These are phyloP conservation scores for Crotalus horridus DNA, from an alignment of 2,113 vertebrate species.

Conservation along the genomic window DNA sequence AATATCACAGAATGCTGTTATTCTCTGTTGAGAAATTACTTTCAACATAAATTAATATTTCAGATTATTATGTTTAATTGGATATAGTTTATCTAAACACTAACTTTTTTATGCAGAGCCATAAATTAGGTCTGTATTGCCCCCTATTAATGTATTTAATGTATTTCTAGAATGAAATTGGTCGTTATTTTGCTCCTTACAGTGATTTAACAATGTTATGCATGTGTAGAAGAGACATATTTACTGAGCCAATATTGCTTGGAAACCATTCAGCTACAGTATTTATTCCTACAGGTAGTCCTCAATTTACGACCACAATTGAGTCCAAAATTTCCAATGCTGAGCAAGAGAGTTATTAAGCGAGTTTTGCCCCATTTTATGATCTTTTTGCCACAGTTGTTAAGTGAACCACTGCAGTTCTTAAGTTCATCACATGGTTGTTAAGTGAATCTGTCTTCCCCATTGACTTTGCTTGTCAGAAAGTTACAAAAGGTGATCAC, in stretches of 20 bases:
- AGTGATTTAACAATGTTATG: background rate
- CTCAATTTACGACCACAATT: too few relatives aligned
- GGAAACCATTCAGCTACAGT: background rate
- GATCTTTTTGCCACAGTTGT: background rate
- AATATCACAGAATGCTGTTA: background rate
- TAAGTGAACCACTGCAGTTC: background rate
- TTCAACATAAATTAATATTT: background rate
- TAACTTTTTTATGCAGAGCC: background rate
- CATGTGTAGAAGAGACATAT: background rate
- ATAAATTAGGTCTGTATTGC: background rate
- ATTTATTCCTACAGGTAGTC: too few relatives aligned
- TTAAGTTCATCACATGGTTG: background rate
- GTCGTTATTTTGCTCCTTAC: background rate
- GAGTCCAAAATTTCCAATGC: too few relatives aligned
- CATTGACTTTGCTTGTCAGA: background rate
- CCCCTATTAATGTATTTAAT: background rate
- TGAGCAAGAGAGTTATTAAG: too few relatives aligned
- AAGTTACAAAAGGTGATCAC: background rate
- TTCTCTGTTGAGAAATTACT: background rate
- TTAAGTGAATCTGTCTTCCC: background rate
- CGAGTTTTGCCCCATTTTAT: background rate
- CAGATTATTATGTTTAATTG: background rate
- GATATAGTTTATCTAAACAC: background rate
- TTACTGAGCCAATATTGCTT: background rate
- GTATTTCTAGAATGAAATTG: background rate